These are phyloP conservation scores for Heliconius sara DNA, from an alignment of 2,888 invertebrate genomes.

Conservation along the genomic window DNA sequence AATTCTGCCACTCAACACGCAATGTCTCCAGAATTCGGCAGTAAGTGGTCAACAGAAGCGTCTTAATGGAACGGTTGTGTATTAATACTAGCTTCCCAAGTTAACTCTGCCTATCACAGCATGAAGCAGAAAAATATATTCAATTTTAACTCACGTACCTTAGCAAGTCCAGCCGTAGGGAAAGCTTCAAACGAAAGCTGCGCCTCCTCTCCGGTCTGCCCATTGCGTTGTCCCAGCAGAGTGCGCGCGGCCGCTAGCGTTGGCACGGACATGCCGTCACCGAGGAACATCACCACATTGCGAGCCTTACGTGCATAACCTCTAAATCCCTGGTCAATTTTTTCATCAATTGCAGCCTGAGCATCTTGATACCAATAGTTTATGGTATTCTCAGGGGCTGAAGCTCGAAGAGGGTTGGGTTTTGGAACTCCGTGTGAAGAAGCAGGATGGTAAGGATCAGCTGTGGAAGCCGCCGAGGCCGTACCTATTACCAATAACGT, in stretches of 20 bases:
- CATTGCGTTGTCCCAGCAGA: slow-evolving; percentile 84
- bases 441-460: slow-evolving; percentile 34
- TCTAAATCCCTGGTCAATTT: slow-evolving; percentile 54
- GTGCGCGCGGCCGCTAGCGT: slow-evolving; percentile 87
- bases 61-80: too few species aligned
- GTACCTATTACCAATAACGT: slow-evolving; percentile 3
- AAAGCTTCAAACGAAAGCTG: slow-evolving; percentile 86
- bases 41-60: too few species aligned
- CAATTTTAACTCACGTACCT: slow-evolving; percentile 69
- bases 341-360: slow-evolving; percentile 61
- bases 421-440: too few species aligned
- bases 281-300: slow-evolving; percentile 88
- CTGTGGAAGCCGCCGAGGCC: slow-evolving; percentile 1
- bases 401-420: background rate
- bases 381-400: slow-evolving; percentile 49
- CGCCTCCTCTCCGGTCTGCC: slow-evolving; percentile 84
- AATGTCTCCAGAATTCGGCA: too few species aligned
- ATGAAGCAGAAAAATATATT: background rate
- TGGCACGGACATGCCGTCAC: slow-evolving; percentile 90
- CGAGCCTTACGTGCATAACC: slow-evolving; percentile 53
- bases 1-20: too few species aligned
- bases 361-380: slow-evolving; percentile 79
- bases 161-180: slow-evolving; percentile 85
- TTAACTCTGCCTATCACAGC: too few species aligned
- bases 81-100: too few species aligned